Evolutionary conservation across 2,888 invertebrate species (phyloP), one percentile per base, ranked within the genome.

Genomic region (Emesis furor): DNA sequence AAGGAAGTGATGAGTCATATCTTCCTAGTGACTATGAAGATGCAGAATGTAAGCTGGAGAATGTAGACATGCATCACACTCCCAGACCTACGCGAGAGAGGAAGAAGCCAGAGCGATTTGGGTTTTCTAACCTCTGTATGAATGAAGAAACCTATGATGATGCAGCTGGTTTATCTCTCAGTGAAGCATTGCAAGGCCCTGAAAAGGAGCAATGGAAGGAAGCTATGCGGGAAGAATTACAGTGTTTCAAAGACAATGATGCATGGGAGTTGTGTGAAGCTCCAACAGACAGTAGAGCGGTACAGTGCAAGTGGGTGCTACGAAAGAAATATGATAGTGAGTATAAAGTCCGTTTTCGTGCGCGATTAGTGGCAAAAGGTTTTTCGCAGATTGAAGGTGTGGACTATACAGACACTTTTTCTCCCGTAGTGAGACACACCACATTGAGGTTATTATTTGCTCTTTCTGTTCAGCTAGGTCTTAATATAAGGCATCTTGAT

Each of bases 251-350:
- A 55, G 71, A 84, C 8, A 87, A 85, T 76, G 55, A 78, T 75
- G 82, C 82, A 2, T 88, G 88, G 85, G 85, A 81, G 8, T 2
- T 85, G 12, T 78, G 78, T 6, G 78, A 84, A 77, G 24, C 46
- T 73, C 86, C 86, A 71, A 46, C 68, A 14, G 71, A 78, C 30
- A 51, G n/a, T 68, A 81, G 55, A 17, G 69, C 86, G 46, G 75
- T 78, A 73, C 76, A 79, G 73, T 83, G 76, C 75, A 82, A 74
- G 79, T 78, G 69, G 76, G 81, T 82, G 7, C 68, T 82, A 2
- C 71, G 73, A 10, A 78, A 79, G 30, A 84, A 79, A n/a, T 24
- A 62, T 67, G 83, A 86, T 51, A 85, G 39, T 8, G 8, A 39
- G 35, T 73, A 84, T 73, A 85, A 81, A 30, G 74, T 85, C 12